Base-by-base conservation (phyloP, 1,140 invertebrate species). In the Bombus difficillimus region DNA sequence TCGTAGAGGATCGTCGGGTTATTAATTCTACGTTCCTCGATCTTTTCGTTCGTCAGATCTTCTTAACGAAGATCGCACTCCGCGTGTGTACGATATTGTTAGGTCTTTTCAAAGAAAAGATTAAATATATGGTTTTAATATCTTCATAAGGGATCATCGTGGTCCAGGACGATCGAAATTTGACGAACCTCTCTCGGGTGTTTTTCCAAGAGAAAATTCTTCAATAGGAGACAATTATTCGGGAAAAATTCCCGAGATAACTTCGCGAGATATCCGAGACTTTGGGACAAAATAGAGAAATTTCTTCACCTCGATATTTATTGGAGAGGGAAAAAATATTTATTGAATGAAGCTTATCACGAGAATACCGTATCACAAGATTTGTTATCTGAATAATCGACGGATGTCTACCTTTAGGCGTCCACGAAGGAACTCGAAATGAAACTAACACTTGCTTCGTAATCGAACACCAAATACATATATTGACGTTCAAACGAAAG, bases 401-500 rank as follows among this genome's bases (percentile, higher is more conserved):
- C 32, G 22, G n/a, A 41, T 13, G n/a, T 53, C 32, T 66, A 25
- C 8, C 43, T 73, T 41, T 73, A 43, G 2, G 28, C n/a, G 41
- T 22, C 8, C 22, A 53, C 1, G 10, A 53, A 53, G 6, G 0
- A 53, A 34, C 73, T 18, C 32, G 43, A 77, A 5, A 28, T 32
- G n/a, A 66, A 64, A 62, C 37, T 47, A 59, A 64, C 39, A 25
- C 28, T 62, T 39, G 37, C 37, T 64, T 41, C 47, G 28, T n/a
- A 76, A 28, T 6, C 22, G 47, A 37, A 15, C 47, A n/a, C 28
- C 28, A 78, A 64, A 64, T 77, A 22, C 18, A 22, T 53, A 53
- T 53, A 41, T 32, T 28, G 59, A 77, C 75, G 57, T 64, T 77
- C 37, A 41, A 64, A 78, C 59, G 59, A 78, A 41, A 41, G n/a